Evolutionary conservation across 1,140 invertebrate species (phyloP).

Genomic region (Xylocopa sonorina): DNA sequence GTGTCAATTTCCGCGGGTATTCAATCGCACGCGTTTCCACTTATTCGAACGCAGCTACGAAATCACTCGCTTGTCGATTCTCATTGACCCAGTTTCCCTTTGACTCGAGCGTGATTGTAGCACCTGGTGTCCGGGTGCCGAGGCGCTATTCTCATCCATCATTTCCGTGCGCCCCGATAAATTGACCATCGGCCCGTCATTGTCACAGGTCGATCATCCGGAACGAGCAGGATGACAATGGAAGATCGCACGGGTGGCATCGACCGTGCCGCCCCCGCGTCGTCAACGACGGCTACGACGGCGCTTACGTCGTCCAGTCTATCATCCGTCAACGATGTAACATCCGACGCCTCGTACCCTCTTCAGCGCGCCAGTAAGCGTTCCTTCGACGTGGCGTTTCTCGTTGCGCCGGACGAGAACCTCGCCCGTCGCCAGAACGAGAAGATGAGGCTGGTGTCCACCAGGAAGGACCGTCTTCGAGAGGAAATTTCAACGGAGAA

Average conservation of each 20-base stretch:
- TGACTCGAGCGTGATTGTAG: neutral
- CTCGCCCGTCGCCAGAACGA: conserved; percentile 86
- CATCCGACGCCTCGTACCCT: conserved; percentile 76
- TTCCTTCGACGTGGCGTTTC: conserved; percentile 93
- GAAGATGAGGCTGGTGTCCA: conserved; percentile 83
- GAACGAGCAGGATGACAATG: conserved; percentile 79
- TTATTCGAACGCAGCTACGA: neutral
- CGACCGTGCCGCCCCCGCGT: conserved; percentile 77
- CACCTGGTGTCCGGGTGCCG: conserved; percentile 44
- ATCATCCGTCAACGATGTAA: conserved; percentile 66
- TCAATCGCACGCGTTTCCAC: too few relatives aligned
- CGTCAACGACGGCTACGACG: conserved; percentile 70
- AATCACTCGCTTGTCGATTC: neutral
- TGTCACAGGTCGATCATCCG: conserved; percentile 64
- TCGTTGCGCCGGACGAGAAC: conserved; percentile 93
- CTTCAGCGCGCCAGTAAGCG: conserved; percentile 84
- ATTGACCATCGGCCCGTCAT: conserved; percentile 54
- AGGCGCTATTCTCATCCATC: conserved; percentile 45
- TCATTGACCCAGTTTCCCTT: conserved; percentile 34
- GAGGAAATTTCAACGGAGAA: conserved; percentile 57
- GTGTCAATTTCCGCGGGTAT: too few relatives aligned
- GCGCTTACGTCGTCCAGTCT: conserved; percentile 60
- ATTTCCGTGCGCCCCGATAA: conserved; percentile 28
- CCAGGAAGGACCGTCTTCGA: conserved; percentile 58
- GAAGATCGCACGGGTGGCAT: conserved; percentile 80